phyloP scores from a whole-genome alignment of 2,797 vertebrate species.

The Sebastes ruberrimus region DNA sequence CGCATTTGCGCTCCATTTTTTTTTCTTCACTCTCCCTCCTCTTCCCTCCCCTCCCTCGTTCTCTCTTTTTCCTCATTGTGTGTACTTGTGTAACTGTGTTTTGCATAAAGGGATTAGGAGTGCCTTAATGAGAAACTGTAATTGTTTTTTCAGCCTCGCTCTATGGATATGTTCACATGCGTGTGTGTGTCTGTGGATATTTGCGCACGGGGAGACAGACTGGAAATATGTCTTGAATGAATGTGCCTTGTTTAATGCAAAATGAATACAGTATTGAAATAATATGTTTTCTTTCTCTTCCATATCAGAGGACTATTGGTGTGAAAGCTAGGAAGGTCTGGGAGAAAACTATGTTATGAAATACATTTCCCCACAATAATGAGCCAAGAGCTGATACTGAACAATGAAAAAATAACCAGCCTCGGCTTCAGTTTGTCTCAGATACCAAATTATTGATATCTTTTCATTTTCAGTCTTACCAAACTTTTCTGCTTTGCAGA shows the following conservation, averaged over 20 bases:
- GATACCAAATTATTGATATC: conserved; percentile 58
- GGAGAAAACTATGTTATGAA: conserved; percentile 62
- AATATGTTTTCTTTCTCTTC: conserved; percentile 48
- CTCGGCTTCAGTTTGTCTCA: conserved; percentile 47
- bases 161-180: conserved; percentile 76
- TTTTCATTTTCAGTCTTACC: conserved; percentile 51
- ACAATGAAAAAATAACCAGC: conserved; percentile 66
- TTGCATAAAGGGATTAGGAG: conserved; percentile 99
- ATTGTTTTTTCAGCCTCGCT: conserved; percentile 85
- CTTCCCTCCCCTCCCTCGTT: conserved; percentile 70
- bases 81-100: conserved; percentile 99
- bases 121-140: conserved; percentile 99
- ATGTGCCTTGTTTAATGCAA: conserved; percentile 69
- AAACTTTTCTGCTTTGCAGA: conserved; percentile 59
- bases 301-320: conserved; percentile 67
- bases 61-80: conserved; percentile 93
- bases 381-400: conserved; percentile 64
- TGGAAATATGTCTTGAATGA: conserved; percentile 69
- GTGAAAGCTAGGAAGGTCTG: conserved; percentile 57
- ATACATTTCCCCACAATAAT: conserved; percentile 65
- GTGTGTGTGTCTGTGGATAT: conserved; percentile 59
- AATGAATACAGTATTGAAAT: conserved; percentile 73
- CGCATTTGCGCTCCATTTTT: conserved; percentile 85
- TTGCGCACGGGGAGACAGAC: conserved; percentile 49
- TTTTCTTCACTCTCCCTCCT: conserved; percentile 71